Percentiles rank a stretch among this genome's conserved stretches.
phyloP scores from a whole-genome alignment of 2,888 invertebrate species.

The Liopterus haemorrhoidalis region DNA sequence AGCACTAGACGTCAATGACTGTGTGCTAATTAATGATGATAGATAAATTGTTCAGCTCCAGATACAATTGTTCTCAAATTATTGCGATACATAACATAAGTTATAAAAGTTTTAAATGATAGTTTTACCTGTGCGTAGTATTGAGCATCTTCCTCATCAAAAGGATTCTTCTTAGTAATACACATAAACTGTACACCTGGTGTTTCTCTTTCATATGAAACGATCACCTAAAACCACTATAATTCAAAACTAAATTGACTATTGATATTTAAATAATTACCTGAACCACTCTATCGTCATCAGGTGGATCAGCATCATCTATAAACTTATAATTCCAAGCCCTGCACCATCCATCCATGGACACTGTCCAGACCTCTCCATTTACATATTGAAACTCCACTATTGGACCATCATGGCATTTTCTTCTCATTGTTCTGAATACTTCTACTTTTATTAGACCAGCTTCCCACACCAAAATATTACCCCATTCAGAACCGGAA shows the following conservation, averaged over 20 bases:
- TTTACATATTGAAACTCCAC: conserved; percentile 50
- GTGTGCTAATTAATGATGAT: too few relatives aligned
- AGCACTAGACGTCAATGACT: too few relatives aligned
- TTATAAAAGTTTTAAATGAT: too few relatives aligned
- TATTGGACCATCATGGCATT: conserved; percentile 72
- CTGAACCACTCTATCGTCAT: conserved; percentile 72
- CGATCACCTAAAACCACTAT: conserved; percentile 54
- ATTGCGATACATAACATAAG: background rate
- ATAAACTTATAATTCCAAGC: conserved; percentile 90
- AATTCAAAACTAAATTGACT: background rate
- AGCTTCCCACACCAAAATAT: conserved; percentile 85
- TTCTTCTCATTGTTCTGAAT: conserved; percentile 60
- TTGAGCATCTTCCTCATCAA: conserved; percentile 41
- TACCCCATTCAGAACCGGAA: conserved; percentile 87
- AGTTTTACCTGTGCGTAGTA: conserved; percentile 78
- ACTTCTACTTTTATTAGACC: conserved; percentile 83
- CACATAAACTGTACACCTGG: conserved; percentile 48
- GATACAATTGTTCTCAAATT: background rate
- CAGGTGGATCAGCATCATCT: conserved; percentile 78
- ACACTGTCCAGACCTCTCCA: conserved; percentile 45
- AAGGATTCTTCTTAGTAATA: conserved; percentile 47
- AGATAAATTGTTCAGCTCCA: too few relatives aligned
- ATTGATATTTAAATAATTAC: conserved; percentile 29
- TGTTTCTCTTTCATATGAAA: conserved; percentile 74
- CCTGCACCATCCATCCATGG: conserved; percentile 70